A percentile compares a stretch with the other conserved stretches of the same genome.
Evolutionary conservation across 2,888 invertebrate species (phyloP).

Genomic region (Nudaria mundana): DNA sequence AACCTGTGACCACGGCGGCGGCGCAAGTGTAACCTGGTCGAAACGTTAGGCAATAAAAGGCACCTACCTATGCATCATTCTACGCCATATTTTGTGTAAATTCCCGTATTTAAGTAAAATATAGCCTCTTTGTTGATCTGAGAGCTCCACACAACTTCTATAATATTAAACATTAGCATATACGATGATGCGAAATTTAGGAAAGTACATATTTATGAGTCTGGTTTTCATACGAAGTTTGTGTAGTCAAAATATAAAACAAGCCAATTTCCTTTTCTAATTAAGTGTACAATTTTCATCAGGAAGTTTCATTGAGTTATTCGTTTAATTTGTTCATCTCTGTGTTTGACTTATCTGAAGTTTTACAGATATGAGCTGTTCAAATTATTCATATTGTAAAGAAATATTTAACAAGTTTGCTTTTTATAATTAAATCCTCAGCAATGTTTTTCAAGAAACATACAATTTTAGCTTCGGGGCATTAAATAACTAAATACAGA

Average conservation of each 20-base stretch:
- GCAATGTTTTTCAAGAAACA: conserved; percentile 8
- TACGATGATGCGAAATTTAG: too few relatives aligned
- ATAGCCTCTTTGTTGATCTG: too few relatives aligned
- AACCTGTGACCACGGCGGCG: too few relatives aligned
- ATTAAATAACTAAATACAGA: too few relatives aligned
- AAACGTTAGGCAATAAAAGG: too few relatives aligned
- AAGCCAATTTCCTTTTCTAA: conserved; percentile 3
- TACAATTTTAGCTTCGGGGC: conserved; percentile 1
- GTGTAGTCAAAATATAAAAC: neutral
- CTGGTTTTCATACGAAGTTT: neutral
- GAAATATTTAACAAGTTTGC: conserved; percentile 25
- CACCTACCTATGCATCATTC: too few relatives aligned
- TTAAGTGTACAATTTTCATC: conserved; percentile 7
- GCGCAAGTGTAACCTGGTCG: too few relatives aligned
- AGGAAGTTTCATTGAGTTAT: conserved; percentile 12
- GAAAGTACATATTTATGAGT: neutral
- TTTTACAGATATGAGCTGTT: conserved; percentile 19
- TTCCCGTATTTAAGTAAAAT: too few relatives aligned
- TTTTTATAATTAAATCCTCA: conserved; percentile 18
- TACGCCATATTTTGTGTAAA: too few relatives aligned
- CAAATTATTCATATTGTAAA: conserved; percentile 19
- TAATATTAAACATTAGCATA: too few relatives aligned
- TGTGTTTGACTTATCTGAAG: conserved; percentile 15
- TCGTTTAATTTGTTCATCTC: conserved; percentile 11
- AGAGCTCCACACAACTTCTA: too few relatives aligned